These are phyloP conservation scores for Antedon mediterranea DNA, from an alignment of 53 echinoderm and acorn worm species.

Conservation along the genomic window DNA sequence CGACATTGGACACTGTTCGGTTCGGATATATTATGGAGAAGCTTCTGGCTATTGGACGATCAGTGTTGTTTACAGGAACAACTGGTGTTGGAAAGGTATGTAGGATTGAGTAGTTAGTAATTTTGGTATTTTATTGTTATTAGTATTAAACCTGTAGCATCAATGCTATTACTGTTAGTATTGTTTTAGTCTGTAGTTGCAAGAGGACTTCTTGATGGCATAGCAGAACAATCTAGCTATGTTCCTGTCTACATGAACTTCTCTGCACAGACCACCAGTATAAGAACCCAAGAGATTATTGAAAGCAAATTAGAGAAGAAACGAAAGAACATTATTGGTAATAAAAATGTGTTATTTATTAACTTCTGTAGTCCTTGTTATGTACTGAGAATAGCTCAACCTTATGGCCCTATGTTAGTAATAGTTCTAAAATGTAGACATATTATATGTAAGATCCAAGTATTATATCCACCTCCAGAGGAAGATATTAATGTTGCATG, in stretches of 20 bases:
- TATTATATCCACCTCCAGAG: too few species aligned
- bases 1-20: conserved; percentile 88
- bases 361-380: not conserved
- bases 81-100: conserved; percentile 96
- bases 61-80: conserved; percentile 93
- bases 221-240: conserved; percentile 78
- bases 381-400: not conserved
- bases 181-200: conserved; percentile 90
- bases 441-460: not conserved
- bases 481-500: too few species aligned
- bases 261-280: conserved; percentile 96
- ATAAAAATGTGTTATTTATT: not conserved
- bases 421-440: not conserved
- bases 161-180: too few species aligned
- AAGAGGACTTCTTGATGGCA: conserved; percentile 62
- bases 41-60: conserved; percentile 54
- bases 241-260: conserved; percentile 93
- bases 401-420: not conserved
- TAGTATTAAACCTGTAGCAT: too few species aligned
- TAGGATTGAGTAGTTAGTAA: not conserved
- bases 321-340: conserved; percentile 90
- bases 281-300: conserved; percentile 88
- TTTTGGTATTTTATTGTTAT: too few species aligned
- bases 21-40: conserved; percentile 99
- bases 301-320: conserved; percentile 98